Base-by-base conservation (phyloP, 2,888 invertebrate species). In the Rhagonycha fulva region DNA sequence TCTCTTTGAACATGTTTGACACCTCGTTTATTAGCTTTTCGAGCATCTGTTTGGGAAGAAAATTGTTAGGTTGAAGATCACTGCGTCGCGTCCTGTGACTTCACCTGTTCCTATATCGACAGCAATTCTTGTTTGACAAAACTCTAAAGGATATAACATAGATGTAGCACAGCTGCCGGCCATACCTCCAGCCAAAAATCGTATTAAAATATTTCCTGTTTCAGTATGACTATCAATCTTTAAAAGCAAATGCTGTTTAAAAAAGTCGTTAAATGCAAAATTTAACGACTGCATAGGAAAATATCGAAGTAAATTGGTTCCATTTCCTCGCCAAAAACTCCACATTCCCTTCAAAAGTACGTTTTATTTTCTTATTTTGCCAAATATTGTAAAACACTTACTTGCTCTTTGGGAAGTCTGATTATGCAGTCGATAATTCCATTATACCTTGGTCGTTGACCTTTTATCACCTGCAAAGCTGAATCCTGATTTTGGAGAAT, bases 271-370 rank as follows among this genome's bases (percentile, higher is more conserved):
- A 47, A 82, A 78, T 5, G 81, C 67, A 62, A 82, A 82, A 68
- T 81, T 82, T 14, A 82, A 61, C 19, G 81, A 80, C 77, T 81
- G 81, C 7, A 76, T 71, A 2, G 81, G 82, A 32, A 81, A 76
- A 66, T 81, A 81, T 47, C 82, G 76, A 11, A 80, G 14, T 10
- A 82, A 24, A 62, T 81, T 81, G 1, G 76, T 77, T 14, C 75
- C 80, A 71, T 82, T 81, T 9, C 82, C 80, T 70, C 82, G 47
- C 80, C 82, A 80, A 76, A 80, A 78, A 68, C 81, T 80, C 9
- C 71, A 63, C 60, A 78, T 19, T 14, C 79, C 82, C 81, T 81
- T 62, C 7, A 76, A 71, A 69, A 47, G 11, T 14, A 30, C 10
- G 0, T 30, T n/a, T n/a, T 3, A 0, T 12, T 47, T 47, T 28